phyloP scores from a whole-genome alignment of 2,113 vertebrate species.

The Charina bottae region DNA sequence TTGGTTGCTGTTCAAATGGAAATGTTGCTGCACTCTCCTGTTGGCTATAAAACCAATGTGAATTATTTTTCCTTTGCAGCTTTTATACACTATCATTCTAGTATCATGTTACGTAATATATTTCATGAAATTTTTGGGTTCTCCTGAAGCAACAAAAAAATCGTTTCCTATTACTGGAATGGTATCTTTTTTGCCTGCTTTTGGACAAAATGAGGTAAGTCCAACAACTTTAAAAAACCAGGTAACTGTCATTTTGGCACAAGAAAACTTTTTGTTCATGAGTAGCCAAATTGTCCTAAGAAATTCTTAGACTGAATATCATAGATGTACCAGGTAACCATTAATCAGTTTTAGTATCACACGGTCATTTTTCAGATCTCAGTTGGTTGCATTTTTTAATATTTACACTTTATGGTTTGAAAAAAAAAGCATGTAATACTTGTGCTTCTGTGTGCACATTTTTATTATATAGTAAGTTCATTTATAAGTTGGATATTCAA shows the following conservation, averaged over 20 bases:
- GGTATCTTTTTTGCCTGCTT: slow-evolving; percentile 80
- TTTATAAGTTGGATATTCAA: not conserved
- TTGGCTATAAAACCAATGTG: slow-evolving; percentile 28
- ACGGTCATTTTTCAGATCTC: slow-evolving; percentile 1
- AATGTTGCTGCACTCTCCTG: not conserved
- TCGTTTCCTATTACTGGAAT: slow-evolving; percentile 82
- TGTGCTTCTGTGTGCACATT: not conserved
- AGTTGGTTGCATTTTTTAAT: not conserved
- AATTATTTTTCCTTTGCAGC: slow-evolving; percentile 69
- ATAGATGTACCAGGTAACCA: not conserved
- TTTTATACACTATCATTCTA: slow-evolving; percentile 84
- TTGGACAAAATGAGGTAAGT: slow-evolving; percentile 77
- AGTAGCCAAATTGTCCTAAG: not conserved
- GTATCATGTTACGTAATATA: slow-evolving; percentile 84
- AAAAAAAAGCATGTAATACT: not conserved
- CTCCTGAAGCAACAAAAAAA: slow-evolving; percentile 79
- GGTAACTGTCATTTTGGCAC: not conserved
- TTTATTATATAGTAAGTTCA: not conserved
- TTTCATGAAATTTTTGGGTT: slow-evolving; percentile 85
- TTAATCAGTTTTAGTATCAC: not conserved
- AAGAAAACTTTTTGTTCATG: not conserved
- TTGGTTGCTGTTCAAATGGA: not conserved
- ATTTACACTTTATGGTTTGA: not conserved
- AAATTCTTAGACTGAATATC: not conserved
- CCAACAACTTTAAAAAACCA: not conserved